Evolutionary conservation across 2,113 vertebrate genomes (phyloP).

Genomic region (Heterotilapia buettikoferi): DNA sequence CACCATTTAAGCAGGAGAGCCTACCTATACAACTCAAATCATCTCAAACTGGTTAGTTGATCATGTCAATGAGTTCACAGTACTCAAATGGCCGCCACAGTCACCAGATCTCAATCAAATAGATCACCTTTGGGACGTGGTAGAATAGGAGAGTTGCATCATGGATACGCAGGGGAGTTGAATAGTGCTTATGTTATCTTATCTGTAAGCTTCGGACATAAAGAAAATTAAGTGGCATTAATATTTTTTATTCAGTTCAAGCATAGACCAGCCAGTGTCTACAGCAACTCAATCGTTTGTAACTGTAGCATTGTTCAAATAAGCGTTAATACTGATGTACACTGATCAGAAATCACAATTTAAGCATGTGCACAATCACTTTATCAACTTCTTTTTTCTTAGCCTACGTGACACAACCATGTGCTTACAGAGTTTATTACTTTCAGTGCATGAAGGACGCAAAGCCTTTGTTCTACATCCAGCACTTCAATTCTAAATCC

Average conservation of each 20-base stretch:
- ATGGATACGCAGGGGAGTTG: too few species aligned
- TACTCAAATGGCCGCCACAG: rapidly evolving
- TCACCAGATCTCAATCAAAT: neutral
- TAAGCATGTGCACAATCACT: neutral
- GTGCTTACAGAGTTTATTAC: neutral
- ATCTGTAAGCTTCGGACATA: neutral
- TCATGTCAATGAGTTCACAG: rapidly evolving
- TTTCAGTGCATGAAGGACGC: rapidly evolving
- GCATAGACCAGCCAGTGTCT: rapidly evolving
- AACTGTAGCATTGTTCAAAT: neutral
- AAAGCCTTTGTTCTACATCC: neutral
- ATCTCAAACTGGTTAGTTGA: neutral
- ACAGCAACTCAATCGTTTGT: neutral
- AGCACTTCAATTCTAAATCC: neutral
- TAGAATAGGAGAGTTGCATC: neutral
- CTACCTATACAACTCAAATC: neutral
- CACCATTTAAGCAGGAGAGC: neutral
- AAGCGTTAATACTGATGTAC: rapidly evolving
- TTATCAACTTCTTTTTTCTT: rapidly evolving
- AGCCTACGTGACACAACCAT: neutral
- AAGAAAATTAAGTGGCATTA: neutral
- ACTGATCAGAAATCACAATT: neutral
- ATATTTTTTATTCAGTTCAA: neutral
- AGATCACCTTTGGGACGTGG: neutral
- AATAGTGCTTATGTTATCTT: rapidly evolving